phyloP scores from a whole-genome alignment of 2,888 invertebrate species.

The Cosmia pyralina region DNA sequence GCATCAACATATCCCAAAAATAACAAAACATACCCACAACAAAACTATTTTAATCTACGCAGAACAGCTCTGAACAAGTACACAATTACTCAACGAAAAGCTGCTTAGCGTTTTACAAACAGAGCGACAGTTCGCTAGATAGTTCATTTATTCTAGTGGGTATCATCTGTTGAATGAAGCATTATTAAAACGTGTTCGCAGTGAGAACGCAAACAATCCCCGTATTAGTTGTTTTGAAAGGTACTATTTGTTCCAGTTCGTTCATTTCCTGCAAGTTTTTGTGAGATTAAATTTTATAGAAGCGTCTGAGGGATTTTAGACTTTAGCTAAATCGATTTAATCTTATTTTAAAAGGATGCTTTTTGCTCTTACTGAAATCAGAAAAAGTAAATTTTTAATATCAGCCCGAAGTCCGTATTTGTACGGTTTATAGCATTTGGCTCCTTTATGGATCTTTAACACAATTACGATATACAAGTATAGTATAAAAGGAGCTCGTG shows the following conservation, averaged over 20 bases:
- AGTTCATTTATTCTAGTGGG: slow-evolving; percentile 67
- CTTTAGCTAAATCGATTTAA: slow-evolving; percentile 5
- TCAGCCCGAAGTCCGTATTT: not conserved
- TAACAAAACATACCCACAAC: slow-evolving; percentile 21
- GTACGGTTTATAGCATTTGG: not conserved
- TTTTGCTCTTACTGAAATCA: not conserved
- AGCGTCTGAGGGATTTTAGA: not conserved
- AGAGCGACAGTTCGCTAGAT: slow-evolving; percentile 63
- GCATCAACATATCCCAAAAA: slow-evolving; percentile 22
- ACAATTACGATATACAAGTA: not conserved
- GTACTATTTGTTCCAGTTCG: slow-evolving; percentile 50
- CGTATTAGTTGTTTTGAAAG: slow-evolving; percentile 66
- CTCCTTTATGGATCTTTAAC: not conserved
- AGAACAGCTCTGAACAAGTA: slow-evolving; percentile 38
- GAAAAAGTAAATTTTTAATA: not conserved
- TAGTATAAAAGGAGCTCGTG: too few relatives aligned
- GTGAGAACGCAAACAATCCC: slow-evolving; percentile 67
- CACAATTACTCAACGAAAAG: slow-evolving; percentile 56
- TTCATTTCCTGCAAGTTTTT: slow-evolving; percentile 33
- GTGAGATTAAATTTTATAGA: slow-evolving; percentile 24
- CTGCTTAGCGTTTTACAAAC: slow-evolving; percentile 61
- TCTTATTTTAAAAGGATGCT: not conserved
- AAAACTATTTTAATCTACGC: slow-evolving; percentile 49
- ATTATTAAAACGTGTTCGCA: slow-evolving; percentile 71
- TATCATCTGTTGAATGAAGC: slow-evolving; percentile 69